Base-by-base conservation (phyloP, 2,113 vertebrate genomes). In the Stigmatopora argus region DNA sequence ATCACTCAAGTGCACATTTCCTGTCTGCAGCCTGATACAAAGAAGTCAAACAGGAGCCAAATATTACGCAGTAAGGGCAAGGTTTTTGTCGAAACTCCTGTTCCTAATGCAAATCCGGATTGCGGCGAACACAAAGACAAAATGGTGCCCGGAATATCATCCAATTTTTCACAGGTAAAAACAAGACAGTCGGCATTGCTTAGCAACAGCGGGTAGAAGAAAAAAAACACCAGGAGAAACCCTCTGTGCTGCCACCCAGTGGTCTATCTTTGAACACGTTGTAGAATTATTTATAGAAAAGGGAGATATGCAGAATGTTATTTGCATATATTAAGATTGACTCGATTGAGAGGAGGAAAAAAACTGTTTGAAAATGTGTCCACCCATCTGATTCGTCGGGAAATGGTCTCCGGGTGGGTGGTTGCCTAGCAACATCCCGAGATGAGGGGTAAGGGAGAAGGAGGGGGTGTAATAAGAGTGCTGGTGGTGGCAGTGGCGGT, bases 401-500 rank as follows among this genome's bases (percentile, higher is more conserved):
- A 78, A 76, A 78, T 53, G 75, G 71, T 72, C 85, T 87, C 63
- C 78, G 76, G 79, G 83, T 41, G 48, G 70, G 35, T 13, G 80
- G 85, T 90, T 88, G 87, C 89, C 73, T 81, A 89, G 90, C 82
- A 89, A 88, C 77, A 71, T 69, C 41, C 38, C 78, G 80, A 66
- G 62, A 64, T 63, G 70, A 57, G 57, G 26, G 81, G 76, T 45
- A 56, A 48, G 57, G 68, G 61, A 49, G 62, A 64, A 65, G 73
- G 66, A 62, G 71, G 61, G 75, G 66, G 67, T 52, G 71, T 62
- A 60, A 58, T 62, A 58, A 68, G 64, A 45, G 48, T 17, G 19
- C 69, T 41, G 72, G 59, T 21, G 44, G n/a, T 52, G 61, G n/a
- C 17, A 46, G 72, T 35, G 73, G 63, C 38, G 35, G 53, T 31